Base-by-base conservation (phyloP, 2,888 invertebrate species). In the Drosophila melanosoma region DNA sequence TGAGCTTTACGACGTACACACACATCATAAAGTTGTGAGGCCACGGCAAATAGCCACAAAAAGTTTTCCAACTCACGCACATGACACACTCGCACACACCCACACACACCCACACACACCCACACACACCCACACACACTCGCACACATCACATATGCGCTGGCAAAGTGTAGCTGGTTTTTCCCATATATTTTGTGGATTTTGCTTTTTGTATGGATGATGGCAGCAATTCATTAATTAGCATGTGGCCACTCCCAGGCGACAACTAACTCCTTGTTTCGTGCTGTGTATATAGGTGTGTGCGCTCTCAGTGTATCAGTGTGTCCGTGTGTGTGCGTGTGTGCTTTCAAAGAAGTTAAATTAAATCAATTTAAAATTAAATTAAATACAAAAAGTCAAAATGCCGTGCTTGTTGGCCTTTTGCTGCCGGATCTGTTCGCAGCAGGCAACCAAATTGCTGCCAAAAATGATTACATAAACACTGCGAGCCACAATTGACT, bases 301-400 rank as follows among this genome's bases (percentile, higher is more conserved):
- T 58, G 48, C 29, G 1, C 17, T 51, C 29, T 15, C 10, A 38
- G 36, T 15, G 32, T 26, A 42, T 11, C n/a, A 23, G 35, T 40
- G 15, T 35, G 42, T n/a, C n/a, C n/a, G n/a, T 15, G 20, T 0
- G 23, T 23, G 33, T 26, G 15, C 33, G 48, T 1, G 17, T 17
- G 29, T 33, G 26, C 15, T 42, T 74, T 36, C 26, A 40, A 54
- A 35, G 67, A 87, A 82, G 85, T 87, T 74, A 76, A 82, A 87
- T 87, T 74, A 89, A 84, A 84, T 89, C 79, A 82, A 82, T 89
- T 89, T 79, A 74, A 87, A 87, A 79, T 87, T 64, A 82, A 84
- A 89, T 84, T 81, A 87, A 78, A 76, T 74, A 68, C 72, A 74
- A 67, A 51, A 66, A 62, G 58, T 35, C 76, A 62, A 70, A 80